Evolutionary conservation across 2,888 invertebrate species (phyloP).

Genomic region (Dendrolimus houi): DNA sequence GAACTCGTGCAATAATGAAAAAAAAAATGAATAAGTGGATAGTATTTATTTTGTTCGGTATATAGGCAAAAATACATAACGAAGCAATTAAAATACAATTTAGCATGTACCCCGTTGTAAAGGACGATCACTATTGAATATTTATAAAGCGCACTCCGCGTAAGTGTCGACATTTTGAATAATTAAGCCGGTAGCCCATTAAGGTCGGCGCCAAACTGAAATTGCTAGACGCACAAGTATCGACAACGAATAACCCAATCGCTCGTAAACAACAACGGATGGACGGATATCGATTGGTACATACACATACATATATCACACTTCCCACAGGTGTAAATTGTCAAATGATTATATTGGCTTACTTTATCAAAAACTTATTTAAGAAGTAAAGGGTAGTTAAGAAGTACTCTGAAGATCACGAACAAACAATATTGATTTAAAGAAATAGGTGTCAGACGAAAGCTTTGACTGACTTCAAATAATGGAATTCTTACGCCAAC

Average conservation of each 20-base stretch:
- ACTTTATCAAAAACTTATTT: too few species aligned
- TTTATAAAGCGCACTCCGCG: conserved; percentile 57
- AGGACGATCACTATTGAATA: conserved; percentile 47
- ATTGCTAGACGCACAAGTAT: conserved; percentile 31
- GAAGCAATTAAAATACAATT: not conserved
- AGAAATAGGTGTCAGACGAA: too few species aligned
- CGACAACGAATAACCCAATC: conserved; percentile 32
- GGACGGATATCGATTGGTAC: conserved; percentile 7
- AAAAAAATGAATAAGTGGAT: too few species aligned
- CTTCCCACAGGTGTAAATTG: too few species aligned
- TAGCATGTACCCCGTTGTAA: conserved; percentile 11
- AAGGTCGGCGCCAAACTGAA: conserved; percentile 32
- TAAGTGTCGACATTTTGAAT: conserved; percentile 66
- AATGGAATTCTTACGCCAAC: too few species aligned
- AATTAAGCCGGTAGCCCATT: conserved; percentile 54
- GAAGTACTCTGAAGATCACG: too few species aligned
- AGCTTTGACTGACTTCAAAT: too few species aligned
- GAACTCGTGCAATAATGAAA: too few species aligned
- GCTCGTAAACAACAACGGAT: conserved; percentile 30
- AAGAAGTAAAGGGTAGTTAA: too few species aligned
- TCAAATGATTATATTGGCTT: too few species aligned
- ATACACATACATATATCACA: too few species aligned
- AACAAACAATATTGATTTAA: too few species aligned
- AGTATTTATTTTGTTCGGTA: not conserved
- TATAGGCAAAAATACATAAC: not conserved